These are phyloP conservation scores for Ametastegia equiseti DNA, from an alignment of 2,888 invertebrate species.

Conservation along the genomic window DNA sequence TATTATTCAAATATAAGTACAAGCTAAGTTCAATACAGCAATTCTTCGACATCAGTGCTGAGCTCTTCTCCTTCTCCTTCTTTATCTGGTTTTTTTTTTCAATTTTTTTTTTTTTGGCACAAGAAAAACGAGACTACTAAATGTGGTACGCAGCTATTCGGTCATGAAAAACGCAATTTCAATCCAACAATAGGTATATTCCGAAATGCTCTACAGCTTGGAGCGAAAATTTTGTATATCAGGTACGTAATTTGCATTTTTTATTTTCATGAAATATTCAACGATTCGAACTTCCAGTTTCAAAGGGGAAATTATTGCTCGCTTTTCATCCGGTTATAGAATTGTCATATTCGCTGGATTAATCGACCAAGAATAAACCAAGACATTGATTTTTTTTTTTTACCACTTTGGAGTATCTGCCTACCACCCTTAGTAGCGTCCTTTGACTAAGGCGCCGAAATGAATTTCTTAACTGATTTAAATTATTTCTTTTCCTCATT, in stretches of 20 bases:
- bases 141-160: not conserved
- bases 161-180: not conserved
- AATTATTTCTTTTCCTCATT: not conserved
- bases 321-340: not conserved
- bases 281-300: not conserved
- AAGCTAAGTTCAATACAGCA: slow-evolving; percentile 16
- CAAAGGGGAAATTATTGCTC: not conserved
- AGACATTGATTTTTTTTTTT: not conserved
- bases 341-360: not conserved
- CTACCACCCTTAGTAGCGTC: not conserved
- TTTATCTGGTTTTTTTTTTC: not conserved
- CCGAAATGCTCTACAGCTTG: not conserved
- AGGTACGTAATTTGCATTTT: slow-evolving; percentile 1
- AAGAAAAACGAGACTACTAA: not conserved
- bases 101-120: not conserved
- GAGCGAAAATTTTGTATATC: not conserved
- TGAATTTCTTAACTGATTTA: not conserved
- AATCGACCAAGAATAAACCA: not conserved
- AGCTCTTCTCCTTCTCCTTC: not conserved
- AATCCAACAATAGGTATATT: not conserved
- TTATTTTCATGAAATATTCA: slow-evolving; percentile 13
- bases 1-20: not conserved
- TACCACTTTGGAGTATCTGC: not conserved
- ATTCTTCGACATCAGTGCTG: not conserved
- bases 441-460: not conserved